Base-by-base conservation (phyloP, 2,113 vertebrate species). In the Nymphicus hollandicus region DNA sequence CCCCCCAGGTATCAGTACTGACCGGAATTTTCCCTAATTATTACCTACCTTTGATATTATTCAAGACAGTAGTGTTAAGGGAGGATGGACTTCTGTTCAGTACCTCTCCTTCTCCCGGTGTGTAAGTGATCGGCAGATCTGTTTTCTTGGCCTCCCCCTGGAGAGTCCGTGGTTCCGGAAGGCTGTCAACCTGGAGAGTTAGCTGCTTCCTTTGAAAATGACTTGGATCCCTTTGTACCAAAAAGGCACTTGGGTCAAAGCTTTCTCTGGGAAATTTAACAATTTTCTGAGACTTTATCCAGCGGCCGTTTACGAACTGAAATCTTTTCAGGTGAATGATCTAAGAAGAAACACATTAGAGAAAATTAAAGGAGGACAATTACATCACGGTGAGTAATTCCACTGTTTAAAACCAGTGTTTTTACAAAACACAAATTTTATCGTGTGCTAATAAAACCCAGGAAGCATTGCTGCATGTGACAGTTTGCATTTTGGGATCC, bases 261-360 rank as follows among this genome's bases (percentile, higher is more conserved):
- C 93, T 98, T 97, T 99, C 98, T 63, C 98, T 91, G 35, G 99
- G 99, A 94, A 99, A 99, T 97, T 99, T 99, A 78, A 99, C 99
- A 22, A 99, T 99, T 98, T 99, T 99, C 97, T 99, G 99, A 43
- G 99, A 99, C 94, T 99, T 99, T 97, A 99, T 99, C 99, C 99
- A 99, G 85, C 99, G 99, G 7, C 99, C 99, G 8, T 99, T 99
- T 50, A 99, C 99, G 3, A 99, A 99, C 91, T 99, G 99, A 95
- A 99, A 99, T 87, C 99, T 98, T 96, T 99, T 99, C 94, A 99
- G 98, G 96, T 99, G 99, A 95, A 99, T 99, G 88, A 99, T 99
- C 99, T 99, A 94, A 63, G 74, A 82, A 68, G 73, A 86, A 92
- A 96, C 4, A 60, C 0, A 19, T 78, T 6, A 76, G 37, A 88